Conservation (phyloP, 2,797 vertebrate genomes). For the Heteromormyrus szaboi region DNA sequence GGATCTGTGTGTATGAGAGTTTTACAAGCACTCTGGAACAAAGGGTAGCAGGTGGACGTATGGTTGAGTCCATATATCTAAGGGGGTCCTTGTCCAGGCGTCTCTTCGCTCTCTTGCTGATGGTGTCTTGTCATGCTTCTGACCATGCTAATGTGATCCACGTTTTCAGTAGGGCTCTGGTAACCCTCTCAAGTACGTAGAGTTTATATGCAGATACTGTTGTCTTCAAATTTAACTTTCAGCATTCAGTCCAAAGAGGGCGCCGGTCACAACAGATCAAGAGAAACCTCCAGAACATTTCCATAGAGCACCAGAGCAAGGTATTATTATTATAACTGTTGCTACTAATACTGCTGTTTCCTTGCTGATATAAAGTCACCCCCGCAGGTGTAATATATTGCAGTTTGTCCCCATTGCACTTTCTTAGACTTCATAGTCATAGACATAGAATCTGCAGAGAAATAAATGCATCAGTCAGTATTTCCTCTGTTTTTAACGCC, state of each 20-base stretch:
- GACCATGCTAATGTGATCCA: not conserved
- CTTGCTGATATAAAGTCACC: not conserved
- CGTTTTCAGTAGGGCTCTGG: not conserved
- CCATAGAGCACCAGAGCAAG: not conserved
- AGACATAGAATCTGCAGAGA: not conserved
- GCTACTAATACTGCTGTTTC: not conserved
- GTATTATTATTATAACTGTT: not conserved
- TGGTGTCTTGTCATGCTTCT: not conserved
- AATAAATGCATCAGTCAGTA: not conserved
- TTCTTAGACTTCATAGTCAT: not conserved
- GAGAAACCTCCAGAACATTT: constrained; percentile 23
- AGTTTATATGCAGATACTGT: not conserved
- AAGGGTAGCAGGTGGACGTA: not conserved
- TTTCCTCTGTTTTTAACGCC: not conserved
- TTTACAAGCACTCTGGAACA: not conserved
- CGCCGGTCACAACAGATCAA: not conserved
- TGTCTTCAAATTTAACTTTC: constrained; percentile 19
- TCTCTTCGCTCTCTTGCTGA: not conserved
- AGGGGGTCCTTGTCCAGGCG: not conserved
- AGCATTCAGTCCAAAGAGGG: constrained; percentile 43
- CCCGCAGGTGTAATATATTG: not conserved
- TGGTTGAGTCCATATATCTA: not conserved
- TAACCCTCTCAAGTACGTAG: not conserved
- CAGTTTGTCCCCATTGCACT: not conserved
- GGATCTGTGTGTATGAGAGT: not conserved